Conservation (phyloP, 2,888 invertebrate species). For the Eilema sororculum region DNA sequence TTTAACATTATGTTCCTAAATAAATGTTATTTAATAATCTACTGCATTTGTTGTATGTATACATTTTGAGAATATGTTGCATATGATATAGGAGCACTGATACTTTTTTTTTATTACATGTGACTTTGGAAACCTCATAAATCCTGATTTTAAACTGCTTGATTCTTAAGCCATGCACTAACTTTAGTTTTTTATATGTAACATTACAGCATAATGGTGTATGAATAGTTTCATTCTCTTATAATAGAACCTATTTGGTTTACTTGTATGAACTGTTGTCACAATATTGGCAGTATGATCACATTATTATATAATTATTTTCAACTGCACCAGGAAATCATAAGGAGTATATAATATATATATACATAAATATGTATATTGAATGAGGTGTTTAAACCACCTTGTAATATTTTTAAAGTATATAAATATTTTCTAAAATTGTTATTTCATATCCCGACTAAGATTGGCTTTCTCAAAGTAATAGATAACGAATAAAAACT, state of each 20-base stretch:
- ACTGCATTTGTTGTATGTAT: slow-evolving; percentile 64
- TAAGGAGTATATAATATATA: slow-evolving; percentile 60
- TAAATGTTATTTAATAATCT: slow-evolving; percentile 69
- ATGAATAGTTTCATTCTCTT: slow-evolving; percentile 59
- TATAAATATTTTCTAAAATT: slow-evolving; percentile 78
- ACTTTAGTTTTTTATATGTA: slow-evolving; percentile 63
- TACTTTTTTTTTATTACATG: slow-evolving; percentile 55
- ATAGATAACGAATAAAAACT: slow-evolving; percentile 71
- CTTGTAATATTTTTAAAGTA: slow-evolving; percentile 72
- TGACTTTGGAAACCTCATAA: slow-evolving; percentile 78
- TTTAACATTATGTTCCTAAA: slow-evolving; percentile 72
- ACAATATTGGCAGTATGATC: slow-evolving; percentile 61
- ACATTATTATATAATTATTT: slow-evolving; percentile 59
- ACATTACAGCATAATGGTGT: slow-evolving; percentile 66
- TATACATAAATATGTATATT: slow-evolving; percentile 65
- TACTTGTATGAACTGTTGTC: slow-evolving; percentile 64
- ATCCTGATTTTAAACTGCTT: slow-evolving; percentile 64
- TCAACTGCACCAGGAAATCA: slow-evolving; percentile 64
- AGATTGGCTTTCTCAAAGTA: slow-evolving; percentile 72
- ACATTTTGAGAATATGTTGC: slow-evolving; percentile 64
- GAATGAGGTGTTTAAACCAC: slow-evolving; percentile 65
- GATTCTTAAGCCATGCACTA: slow-evolving; percentile 56
- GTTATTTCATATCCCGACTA: slow-evolving; percentile 71
- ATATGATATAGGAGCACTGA: slow-evolving; percentile 54
- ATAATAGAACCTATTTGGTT: slow-evolving; percentile 57